A percentile compares a stretch with the other conserved stretches of the same genome.
These are phyloP conservation scores for Numida meleagris DNA, from an alignment of 2,113 vertebrate genomes.

Conservation along the genomic window DNA sequence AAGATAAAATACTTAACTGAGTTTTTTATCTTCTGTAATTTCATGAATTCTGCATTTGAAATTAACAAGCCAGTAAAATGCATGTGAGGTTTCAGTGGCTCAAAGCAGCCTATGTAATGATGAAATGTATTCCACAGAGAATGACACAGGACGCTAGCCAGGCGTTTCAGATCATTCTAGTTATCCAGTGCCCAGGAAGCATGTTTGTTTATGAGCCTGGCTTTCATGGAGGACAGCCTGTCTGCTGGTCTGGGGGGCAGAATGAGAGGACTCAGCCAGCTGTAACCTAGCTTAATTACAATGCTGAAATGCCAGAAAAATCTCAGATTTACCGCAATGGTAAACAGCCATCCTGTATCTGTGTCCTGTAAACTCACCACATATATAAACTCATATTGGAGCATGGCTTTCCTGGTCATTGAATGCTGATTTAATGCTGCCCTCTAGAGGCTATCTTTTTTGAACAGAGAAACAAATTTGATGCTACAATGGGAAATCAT, in stretches of 20 bases:
- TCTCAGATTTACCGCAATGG: not conserved
- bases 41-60: not conserved
- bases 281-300: not conserved
- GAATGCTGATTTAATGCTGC: not conserved
- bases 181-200: not conserved
- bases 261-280: not conserved
- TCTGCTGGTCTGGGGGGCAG: not conserved
- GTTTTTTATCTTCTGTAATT: not conserved
- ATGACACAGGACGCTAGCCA: not conserved
- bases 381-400: accelerated
- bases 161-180: accelerated
- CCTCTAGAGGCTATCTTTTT: not conserved
- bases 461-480: not conserved
- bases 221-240: not conserved
- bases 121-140: not conserved
- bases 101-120: not conserved
- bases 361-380: not conserved
- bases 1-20: not conserved
- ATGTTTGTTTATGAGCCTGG: not conserved
- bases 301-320: not conserved
- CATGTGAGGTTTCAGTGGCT: not conserved
- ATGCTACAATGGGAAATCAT: not conserved
- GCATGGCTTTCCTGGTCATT: not conserved
- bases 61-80: not conserved
- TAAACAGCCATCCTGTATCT: not conserved